Base-by-base conservation (phyloP, 2,888 invertebrate species). In the Drosophila subsilvestris region DNA sequence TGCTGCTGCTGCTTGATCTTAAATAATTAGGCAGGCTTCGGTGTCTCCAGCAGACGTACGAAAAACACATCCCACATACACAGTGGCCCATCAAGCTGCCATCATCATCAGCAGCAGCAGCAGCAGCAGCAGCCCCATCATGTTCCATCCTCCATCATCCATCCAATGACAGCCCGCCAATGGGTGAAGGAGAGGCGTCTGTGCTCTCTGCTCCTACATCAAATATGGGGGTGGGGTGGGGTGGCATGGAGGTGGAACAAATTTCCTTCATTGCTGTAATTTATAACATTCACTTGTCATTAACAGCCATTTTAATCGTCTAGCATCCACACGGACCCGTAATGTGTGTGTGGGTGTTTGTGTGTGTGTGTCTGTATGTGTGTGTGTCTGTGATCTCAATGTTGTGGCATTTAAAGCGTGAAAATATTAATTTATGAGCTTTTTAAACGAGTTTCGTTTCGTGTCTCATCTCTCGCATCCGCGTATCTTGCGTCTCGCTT, bases 271-370 rank as follows among this genome's bases (percentile, higher is more conserved):
- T 89, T 78, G 81, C 80, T 80, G 84, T 89, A 87, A 88, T 89
- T 89, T 88, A 88, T 88, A 88, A 87, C 89, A 76, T 85, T 89
- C 90, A 84, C 88, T 87, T 89, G 88, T 88, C 90, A 89, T 88
- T 85, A 86, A 78, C 88, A 88, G 88, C 73, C 78, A 78, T 86
- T 85, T 85, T 86, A 85, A 85, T 85, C 89, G 85, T 77, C 74
- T 65, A 71, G 71, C 71, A 25, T 48, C 65, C 62, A 56, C 55
- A 56, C 72, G 63, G 58, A 42, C 37, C 45, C 47, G 45, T 59
- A 65, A 53, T 45, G 50, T 59, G 58, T 53, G 12, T 47, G 51
- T 57, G 27, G 48, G 45, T 59, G 37, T 63, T 67, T 65, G 27
- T 58, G 44, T 56, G 45, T 20, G 47, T 54, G 56, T 66, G 60